Evolutionary conservation across 2,113 vertebrate species (phyloP).

Genomic region (Corythoichthys haematopterus): DNA sequence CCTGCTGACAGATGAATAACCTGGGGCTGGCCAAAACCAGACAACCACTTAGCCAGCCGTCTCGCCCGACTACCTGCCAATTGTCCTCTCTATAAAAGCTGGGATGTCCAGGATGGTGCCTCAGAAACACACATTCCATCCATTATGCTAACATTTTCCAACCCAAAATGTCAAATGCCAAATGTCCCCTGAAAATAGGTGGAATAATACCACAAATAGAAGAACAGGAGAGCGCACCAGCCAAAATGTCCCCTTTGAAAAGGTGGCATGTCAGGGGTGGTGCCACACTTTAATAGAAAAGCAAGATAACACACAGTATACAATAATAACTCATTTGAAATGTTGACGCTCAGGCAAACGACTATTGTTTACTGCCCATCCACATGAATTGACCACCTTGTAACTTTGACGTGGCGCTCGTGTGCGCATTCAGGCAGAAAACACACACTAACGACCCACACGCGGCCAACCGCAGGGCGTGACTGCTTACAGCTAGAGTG

Average conservation of each 20-base stretch:
- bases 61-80: too few relatives aligned
- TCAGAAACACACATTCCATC: neutral
- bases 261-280: neutral
- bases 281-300: neutral
- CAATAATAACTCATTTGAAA: slow-evolving; percentile 9
- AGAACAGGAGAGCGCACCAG: neutral
- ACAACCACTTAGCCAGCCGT: too few relatives aligned
- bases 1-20: too few relatives aligned
- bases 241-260: neutral
- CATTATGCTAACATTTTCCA: neutral
- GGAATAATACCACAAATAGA: neutral
- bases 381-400: slow-evolving; percentile 31
- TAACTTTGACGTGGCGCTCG: slow-evolving; percentile 14
- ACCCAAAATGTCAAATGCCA: too few relatives aligned
- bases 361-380: slow-evolving; percentile 31
- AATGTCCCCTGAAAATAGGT: slow-evolving; percentile 3
- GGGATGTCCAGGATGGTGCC: too few relatives aligned
- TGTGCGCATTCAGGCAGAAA: neutral
- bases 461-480: slow-evolving; percentile 51
- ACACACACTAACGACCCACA: slow-evolving; percentile 13
- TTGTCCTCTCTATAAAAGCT: too few relatives aligned
- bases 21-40: too few relatives aligned
- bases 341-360: slow-evolving; percentile 4
- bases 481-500: slow-evolving; percentile 27
- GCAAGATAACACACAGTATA: neutral